Evolutionary conservation across 2,113 vertebrate species (phyloP), one percentile per base, ranked within the genome.

Genomic region (Zeus faber): DNA sequence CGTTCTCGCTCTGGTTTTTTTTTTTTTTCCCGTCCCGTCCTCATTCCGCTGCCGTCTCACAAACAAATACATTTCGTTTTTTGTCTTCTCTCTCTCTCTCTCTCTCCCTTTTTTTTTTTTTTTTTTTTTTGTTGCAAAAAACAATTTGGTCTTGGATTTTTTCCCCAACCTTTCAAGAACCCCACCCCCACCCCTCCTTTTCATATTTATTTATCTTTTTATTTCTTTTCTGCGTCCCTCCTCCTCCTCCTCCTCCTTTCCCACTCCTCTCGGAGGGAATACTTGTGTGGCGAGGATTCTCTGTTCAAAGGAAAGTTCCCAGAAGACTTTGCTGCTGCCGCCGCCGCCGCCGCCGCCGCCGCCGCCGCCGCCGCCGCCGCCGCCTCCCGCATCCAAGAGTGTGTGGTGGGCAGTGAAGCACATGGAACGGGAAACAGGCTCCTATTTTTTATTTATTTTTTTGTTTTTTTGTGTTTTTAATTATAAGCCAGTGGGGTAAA

Each of bases 221-320:
- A n/a, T n/a, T n/a, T n/a, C n/a, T n/a, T n/a, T n/a, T n/a, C n/a
- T n/a, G n/a, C n/a, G n/a, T n/a, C n/a, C n/a, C n/a, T n/a, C n/a
- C n/a, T n/a, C n/a, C n/a, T n/a, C n/a, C n/a, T n/a, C n/a, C 31
- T 47, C 3, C 10, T 16, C 24, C 5, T 27, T 18, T 10, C 49
- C 35, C 3, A 3, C 8, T 24, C 31, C 44, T 27, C 16, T 49
- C 11, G 1, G 5, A 1, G 33, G 16, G 26, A 58, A 40, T 47
- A 82, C 85, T 67, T 60, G 60, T 3, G 65, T 4, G 81, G n/a
- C 76, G 80, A 77, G 85, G 62, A 35, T 58, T 59, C 81, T 71
- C 80, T 83, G 76, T 75, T 76, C 67, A 56, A 25, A 31, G 47
- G 0, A 52, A 61, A 68, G 80, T 33, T 33, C 68, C 76, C 44